Base-by-base conservation (phyloP, 1,140 invertebrate genomes). In the Diachasmimorpha longicaudata region DNA sequence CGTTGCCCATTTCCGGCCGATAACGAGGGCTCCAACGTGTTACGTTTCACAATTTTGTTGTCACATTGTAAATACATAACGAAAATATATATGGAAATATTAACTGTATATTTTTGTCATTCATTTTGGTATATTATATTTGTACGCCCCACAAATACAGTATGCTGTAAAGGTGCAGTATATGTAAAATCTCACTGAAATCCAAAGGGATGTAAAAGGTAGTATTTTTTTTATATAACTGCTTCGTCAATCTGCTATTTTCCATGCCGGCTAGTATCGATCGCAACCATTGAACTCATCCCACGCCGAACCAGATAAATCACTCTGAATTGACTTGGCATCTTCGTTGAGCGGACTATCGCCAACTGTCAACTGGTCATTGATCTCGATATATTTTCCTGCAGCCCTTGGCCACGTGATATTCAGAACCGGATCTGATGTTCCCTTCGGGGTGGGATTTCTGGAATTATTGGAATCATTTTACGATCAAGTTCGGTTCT, bases 51-150 rank as follows among this genome's bases (percentile, higher is more conserved):
- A 68, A 81, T 85, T 84, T 79, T 83, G 83, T 85, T 85, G 82
- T 84, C 77, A 83, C 83, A 84, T 82, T 85, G 84, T 85, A 85
- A 85, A 85, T 85, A 85, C 81, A 85, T 85, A 82, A 85, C 78
- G 79, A 84, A 84, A 84, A 85, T 82, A 83, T 83, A 83, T 81
- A 83, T 80, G 66, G 66, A 68, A 68, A 14, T 68, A 68, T 68
- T 68, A 68, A 68, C 31, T 68, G 66, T 68, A 68, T 25, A 21
- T 23, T 39, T 39, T 11, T 68, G 25, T 68, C 31, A 68, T 68
- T 68, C 25, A 37, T 16, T 31, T 31, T 31, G 6, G 31, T 31
- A 31, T 3, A 31, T 31, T n/a, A n/a, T n/a, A n/a, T n/a, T n/a
- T n/a, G n/a, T n/a, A 48, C 46, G 46, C 4, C 4, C 4, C 4